A percentile compares a stretch with the other conserved stretches of the same genome.
Evolutionary conservation across 1,140 invertebrate species (phyloP).

Genomic region (Phthorimaea operculella): DNA sequence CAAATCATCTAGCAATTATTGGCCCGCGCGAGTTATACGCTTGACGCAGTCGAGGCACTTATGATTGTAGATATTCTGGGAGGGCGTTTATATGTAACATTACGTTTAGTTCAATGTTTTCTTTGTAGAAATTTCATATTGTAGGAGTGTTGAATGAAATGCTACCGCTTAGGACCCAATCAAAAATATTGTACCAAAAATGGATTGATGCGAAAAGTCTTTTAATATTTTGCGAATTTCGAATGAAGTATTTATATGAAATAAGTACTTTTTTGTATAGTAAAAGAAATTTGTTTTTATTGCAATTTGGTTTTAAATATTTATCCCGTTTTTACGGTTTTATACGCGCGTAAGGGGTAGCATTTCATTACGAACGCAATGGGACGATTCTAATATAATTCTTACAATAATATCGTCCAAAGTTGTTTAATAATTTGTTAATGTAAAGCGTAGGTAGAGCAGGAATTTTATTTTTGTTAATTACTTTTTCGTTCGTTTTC

Average conservation of each 20-base stretch:
- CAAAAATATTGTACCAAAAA: conserved; percentile 23
- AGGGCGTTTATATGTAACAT: conserved; percentile 41
- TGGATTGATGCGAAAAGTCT: conserved; percentile 16
- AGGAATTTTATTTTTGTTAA: conserved; percentile 55
- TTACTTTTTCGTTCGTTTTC: conserved; percentile 46
- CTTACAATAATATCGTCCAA: conserved; percentile 65
- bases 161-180: conserved; percentile 31
- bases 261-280: not conserved
- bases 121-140: conserved; percentile 62
- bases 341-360: conserved; percentile 17
- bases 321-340: not conserved
- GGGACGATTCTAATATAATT: conserved; percentile 68
- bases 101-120: conserved; percentile 63
- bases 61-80: conserved; percentile 44
- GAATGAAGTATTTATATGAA: not conserved
- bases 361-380: conserved; percentile 43
- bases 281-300: not conserved
- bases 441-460: conserved; percentile 47
- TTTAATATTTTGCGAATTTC: not conserved
- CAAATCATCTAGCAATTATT: too few relatives aligned
- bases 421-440: conserved; percentile 61
- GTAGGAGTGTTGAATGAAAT: conserved; percentile 46
- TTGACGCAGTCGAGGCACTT: conserved; percentile 5
- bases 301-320: not conserved
- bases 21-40: too few relatives aligned